Evolutionary conservation across 2,888 invertebrate species (phyloP), one percentile per base, ranked within the genome.

Genomic region (Dasypogon diadema): DNA sequence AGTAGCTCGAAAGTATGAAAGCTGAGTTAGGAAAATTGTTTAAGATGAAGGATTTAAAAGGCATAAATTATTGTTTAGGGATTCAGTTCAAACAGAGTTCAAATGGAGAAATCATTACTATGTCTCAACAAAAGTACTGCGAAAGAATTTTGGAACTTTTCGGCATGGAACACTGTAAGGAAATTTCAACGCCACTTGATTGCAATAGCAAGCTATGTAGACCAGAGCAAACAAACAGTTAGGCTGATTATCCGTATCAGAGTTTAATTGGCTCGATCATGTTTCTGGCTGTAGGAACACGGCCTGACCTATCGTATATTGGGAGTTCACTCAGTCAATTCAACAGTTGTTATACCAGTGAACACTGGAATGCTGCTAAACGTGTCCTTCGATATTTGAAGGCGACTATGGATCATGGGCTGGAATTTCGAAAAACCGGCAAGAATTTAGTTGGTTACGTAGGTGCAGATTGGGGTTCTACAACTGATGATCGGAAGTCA

Each of bases 381-480:
- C 79, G 76, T 21, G 16, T 79, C 5, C 37, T 81, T n/a, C 75
- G 79, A 12, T 79, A 81, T 56, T 55, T 80, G 24, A 63, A 75
- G 21, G 75, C 70, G 21, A 79, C 77, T 5, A 73, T 65, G 0
- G 73, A 80, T 75, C n/a, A n/a, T n/a, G n/a, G n/a, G n/a, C n/a
- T n/a, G n/a, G 37, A 37, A 2, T 78, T 76, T 24, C 60, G 79
- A 1, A 78, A 75, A 56, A 77, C 77, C 3, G 76, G 75, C 4
- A 34, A 77, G 21, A 74, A 42, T n/a, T 34, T 80, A 14, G 26
- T 22, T 5, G 63, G 79, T n/a, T n/a, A 75, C 26, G 77, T 76
- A 2, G 79, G 80, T 73, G 80, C 79, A 5, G 79, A 80, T 74
- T 80, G 79, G 77, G 79, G 77, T 18, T 77, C 77, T 5, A 76